Evolutionary conservation across 1,140 invertebrate genomes (phyloP).

Genomic region (Dendrolimus kikuchii): DNA sequence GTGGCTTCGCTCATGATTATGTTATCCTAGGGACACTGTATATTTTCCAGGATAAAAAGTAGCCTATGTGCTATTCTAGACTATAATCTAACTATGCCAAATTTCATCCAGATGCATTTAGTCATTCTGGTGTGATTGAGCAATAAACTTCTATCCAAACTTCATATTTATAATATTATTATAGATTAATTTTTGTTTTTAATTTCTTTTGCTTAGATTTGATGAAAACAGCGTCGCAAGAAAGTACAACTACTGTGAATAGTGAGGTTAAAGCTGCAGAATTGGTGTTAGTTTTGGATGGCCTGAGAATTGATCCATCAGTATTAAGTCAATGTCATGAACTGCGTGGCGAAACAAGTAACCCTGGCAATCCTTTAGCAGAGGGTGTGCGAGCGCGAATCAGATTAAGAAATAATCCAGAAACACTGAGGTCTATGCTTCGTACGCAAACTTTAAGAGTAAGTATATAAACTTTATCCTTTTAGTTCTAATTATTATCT

Average conservation of each 20-base stretch:
- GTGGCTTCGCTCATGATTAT: no score
- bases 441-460: constrained; percentile 42
- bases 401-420: constrained; percentile 70
- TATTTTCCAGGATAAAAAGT: no score
- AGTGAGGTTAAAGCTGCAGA: constrained; percentile 56
- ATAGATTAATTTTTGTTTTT: no score
- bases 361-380: constrained; percentile 75
- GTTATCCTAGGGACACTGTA: no score
- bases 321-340: constrained; percentile 49
- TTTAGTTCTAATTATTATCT: no score
- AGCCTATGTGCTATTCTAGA: no score
- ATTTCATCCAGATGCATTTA: no score
- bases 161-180: no score
- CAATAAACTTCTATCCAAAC: no score
- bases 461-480: constrained; percentile 22
- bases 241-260: constrained; percentile 37
- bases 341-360: constrained; percentile 37
- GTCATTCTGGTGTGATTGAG: no score
- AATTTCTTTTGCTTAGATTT: constrained; percentile 45
- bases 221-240: constrained; percentile 56
- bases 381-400: constrained; percentile 80
- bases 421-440: constrained; percentile 39
- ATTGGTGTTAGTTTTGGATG: constrained; percentile 51
- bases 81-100: no score
- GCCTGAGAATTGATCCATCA: constrained; percentile 51